Percentiles rank a stretch among this genome's conserved stretches.
phyloP scores from a whole-genome alignment of 2,797 vertebrate genomes.

The Garrulus glandarius region DNA sequence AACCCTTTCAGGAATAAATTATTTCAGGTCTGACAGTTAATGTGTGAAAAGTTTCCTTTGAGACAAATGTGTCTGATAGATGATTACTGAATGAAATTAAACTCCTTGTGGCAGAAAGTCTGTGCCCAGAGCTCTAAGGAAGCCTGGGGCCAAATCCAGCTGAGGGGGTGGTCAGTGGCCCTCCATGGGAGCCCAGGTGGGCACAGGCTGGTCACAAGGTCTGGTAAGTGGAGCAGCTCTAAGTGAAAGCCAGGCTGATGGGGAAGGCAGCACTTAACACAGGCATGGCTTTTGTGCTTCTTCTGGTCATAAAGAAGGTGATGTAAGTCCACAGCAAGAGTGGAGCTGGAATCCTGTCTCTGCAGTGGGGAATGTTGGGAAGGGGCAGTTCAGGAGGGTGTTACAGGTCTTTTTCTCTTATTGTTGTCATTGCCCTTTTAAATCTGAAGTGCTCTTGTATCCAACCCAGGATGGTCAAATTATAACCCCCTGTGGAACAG shows the following conservation, averaged over 20 bases:
- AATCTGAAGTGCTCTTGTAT: neutral
- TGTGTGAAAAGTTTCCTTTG: neutral
- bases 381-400: neutral
- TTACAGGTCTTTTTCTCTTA: neutral
- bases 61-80: neutral
- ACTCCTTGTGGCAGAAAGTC: neutral
- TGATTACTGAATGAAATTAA: neutral
- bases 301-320: neutral
- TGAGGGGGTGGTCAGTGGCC: neutral
- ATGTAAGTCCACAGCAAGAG: neutral
- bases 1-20: conserved; percentile 7
- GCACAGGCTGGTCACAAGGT: neutral
- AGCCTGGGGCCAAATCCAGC: neutral
- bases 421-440: neutral
- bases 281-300: neutral
- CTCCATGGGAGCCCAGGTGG: accelerated
- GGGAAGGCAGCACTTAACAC: neutral
- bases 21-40: neutral
- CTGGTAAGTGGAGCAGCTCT: neutral
- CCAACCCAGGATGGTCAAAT: neutral
- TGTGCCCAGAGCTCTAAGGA: neutral
- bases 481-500: neutral
- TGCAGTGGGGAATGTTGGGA: neutral
- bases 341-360: neutral
- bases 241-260: neutral